Evolutionary conservation across 2,113 vertebrate species (phyloP).

Genomic region (Neoarius graeffei): DNA sequence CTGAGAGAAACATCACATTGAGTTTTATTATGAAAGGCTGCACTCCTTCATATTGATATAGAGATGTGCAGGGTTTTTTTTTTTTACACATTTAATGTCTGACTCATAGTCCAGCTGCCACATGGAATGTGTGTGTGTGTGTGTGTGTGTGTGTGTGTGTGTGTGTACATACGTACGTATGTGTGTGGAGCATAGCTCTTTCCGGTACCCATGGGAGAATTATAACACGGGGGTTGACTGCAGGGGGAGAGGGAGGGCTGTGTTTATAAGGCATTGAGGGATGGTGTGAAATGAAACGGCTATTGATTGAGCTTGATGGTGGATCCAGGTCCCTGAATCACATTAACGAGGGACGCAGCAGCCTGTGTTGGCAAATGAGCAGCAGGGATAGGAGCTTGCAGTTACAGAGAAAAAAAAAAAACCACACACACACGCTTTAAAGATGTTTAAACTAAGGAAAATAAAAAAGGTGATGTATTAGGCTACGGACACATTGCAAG

Average conservation of each 20-base stretch:
- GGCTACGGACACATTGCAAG: neutral
- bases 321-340: slow-evolving; percentile 76
- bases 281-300: slow-evolving; percentile 77
- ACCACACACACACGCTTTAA: slow-evolving; percentile 8
- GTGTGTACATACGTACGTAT: slow-evolving; percentile 44
- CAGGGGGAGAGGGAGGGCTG: slow-evolving; percentile 56
- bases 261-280: slow-evolving; percentile 76
- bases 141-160: slow-evolving; percentile 34
- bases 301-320: slow-evolving; percentile 79
- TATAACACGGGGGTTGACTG: slow-evolving; percentile 62
- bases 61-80: slow-evolving; percentile 34
- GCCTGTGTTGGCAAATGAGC: slow-evolving; percentile 50
- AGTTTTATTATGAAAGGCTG: slow-evolving; percentile 51
- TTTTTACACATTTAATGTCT: slow-evolving; percentile 68
- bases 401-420: slow-evolving; percentile 44
- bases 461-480: slow-evolving; percentile 1
- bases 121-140: slow-evolving; percentile 46
- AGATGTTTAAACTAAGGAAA: neutral
- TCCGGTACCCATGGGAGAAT: slow-evolving; percentile 73
- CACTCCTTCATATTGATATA: slow-evolving; percentile 54
- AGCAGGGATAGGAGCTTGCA: slow-evolving; percentile 48
- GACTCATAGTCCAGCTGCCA: slow-evolving; percentile 68
- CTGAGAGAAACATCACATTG: slow-evolving; percentile 52
- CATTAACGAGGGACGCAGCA: slow-evolving; percentile 67
- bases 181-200: slow-evolving; percentile 63